Evolutionary conservation across 2,888 invertebrate genomes (phyloP).

Genomic region (Alloscopus bannaensis): DNA sequence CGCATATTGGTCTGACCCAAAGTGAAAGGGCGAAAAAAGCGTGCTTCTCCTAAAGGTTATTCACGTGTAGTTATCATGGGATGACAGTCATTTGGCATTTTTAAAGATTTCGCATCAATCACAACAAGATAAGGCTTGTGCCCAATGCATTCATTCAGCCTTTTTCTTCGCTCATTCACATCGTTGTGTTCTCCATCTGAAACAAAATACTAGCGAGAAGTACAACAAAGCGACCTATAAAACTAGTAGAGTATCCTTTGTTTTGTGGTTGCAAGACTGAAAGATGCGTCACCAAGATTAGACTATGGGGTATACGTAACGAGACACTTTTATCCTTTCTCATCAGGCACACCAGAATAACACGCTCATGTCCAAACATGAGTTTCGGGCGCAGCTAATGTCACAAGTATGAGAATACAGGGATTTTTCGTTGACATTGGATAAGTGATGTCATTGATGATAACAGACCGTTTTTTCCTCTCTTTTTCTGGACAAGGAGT

Average conservation of each 20-base stretch:
- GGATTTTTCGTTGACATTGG: constrained; percentile 41
- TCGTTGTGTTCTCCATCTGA: too few species aligned
- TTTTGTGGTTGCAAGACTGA: constrained; percentile 7
- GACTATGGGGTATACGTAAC: constrained; percentile 30
- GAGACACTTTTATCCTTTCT: constrained; percentile 56
- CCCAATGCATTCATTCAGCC: constrained; percentile 8
- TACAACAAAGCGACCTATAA: not conserved
- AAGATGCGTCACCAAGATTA: not conserved
- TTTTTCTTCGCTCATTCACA: too few species aligned
- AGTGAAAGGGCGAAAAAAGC: constrained; percentile 47
- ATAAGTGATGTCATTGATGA: constrained; percentile 58
- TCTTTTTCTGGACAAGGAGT: too few species aligned
- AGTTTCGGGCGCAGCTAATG: too few species aligned
- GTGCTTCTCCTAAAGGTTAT: constrained; percentile 39
- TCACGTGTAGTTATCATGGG: too few species aligned
- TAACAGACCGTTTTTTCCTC: too few species aligned
- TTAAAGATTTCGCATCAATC: constrained; percentile 59
- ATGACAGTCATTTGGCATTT: too few species aligned
- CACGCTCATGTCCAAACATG: too few species aligned
- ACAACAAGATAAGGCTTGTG: constrained; percentile 59
- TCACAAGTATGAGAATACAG: too few species aligned
- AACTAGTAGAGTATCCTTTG: not conserved
- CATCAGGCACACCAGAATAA: too few species aligned
- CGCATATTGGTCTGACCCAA: too few species aligned
- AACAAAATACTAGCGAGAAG: not conserved